Evolutionary conservation across 2,113 vertebrate genomes (phyloP), one percentile per base, ranked within the genome.

Genomic region (Silurus glanis): DNA sequence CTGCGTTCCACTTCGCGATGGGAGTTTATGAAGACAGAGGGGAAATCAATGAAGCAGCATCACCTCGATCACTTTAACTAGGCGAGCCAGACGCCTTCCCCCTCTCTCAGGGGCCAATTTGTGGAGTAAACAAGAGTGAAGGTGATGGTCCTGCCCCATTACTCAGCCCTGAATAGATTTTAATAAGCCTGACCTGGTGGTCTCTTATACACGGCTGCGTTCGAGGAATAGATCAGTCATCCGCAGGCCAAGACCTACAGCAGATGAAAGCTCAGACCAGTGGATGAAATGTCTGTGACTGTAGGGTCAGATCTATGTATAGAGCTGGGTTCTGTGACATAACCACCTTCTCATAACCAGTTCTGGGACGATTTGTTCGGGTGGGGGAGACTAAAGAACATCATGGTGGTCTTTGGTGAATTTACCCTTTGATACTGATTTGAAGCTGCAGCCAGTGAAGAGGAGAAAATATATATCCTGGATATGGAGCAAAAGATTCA

Each of bases 21-120:
- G 19, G 75, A 83, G 84, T 80, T 45, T 85, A 87, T 81, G 53
- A 89, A 91, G 92, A 93, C 85, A 49, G 89, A 92, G 90, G 84
- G 88, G 84, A 94, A 95, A 95, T 95, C 94, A 92, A 95, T 95
- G 92, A 74, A 59, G 23, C 59, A 59, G 86, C 92, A 93, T 93
- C 94, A 92, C 92, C 91, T 95, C 94, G 91, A 95, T 95, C 94
- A 95, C 93, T 93, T 93, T 94, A 95, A 95, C 94, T 93, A 94
- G 92, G 90, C 66, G 51, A 90, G 87, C 45, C 88, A 88, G 91
- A 92, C 80, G 49, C 81, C 89, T 86, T 59, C 69, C 47, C 84
- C 76, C 87, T 91, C 94, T 93, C 94, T 93, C 90, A 80, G 94
- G 93, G 93, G 94, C 94, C 93, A 95, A 95, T 95, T 95, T 95